Evolutionary conservation across 2,797 vertebrate genomes (phyloP), one percentile per base, ranked within the genome.

Genomic region (Huso huso): DNA sequence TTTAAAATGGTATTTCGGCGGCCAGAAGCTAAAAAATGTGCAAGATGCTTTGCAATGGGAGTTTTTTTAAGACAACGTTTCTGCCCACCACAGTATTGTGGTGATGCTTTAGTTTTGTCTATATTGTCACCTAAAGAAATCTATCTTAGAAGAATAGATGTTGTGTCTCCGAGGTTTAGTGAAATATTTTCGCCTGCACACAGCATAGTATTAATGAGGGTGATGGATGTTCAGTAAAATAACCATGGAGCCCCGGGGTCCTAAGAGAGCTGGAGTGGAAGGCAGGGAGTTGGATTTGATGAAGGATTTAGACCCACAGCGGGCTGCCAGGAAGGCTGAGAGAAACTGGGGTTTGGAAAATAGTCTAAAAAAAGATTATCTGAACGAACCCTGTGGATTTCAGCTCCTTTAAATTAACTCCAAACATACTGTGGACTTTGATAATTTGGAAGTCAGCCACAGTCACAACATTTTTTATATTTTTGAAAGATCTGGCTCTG

Each of bases 161-260:
- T 50, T 61, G 49, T 49, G 11, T 13, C 18, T 12, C 10, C 13
- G 60, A 48, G 51, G 18, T 57, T 57, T 64, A 72, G 69, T 73
- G 12, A 72, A 76, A 74, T 81, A 81, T 78, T 77, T 37, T 79
- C 71, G 79, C 77, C 73, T 79, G 68, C 48, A 71, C 72, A 68
- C 77, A 51, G 15, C 67, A 71, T 73, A 75, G 68, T 70, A 65
- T 66, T 79, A 79, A 84, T 80, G 70, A 83, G 73, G 76, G 79
- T 79, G 81, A 83, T 77, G 72, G 75, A 85, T 81, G 77, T 82
- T 71, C 77, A 66, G 70, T 73, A 79, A 75, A 51, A 65, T 62
- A 67, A 63, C 65, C 66, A 74, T 10, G 63, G 71, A 75, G 67
- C 65, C 75, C 69, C 68, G 64, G 66, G 67, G 70, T 49, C 65